These are phyloP conservation scores for Drosophila nigromelanica DNA, from an alignment of 1,140 invertebrate genomes.

Conservation along the genomic window DNA sequence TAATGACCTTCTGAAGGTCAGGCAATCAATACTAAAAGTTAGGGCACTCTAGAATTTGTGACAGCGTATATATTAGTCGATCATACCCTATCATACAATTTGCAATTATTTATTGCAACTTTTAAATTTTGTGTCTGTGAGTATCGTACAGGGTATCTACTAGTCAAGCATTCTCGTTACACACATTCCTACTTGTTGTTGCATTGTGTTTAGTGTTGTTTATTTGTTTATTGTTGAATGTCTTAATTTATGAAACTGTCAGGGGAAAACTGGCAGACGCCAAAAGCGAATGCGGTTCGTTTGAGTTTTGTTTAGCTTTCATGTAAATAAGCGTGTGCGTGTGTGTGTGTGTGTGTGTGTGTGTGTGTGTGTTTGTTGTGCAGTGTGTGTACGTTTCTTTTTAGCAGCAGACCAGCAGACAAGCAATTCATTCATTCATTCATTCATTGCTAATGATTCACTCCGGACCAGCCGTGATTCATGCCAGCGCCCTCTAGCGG, in stretches of 20 bases:
- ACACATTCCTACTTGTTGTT: conserved; percentile 14
- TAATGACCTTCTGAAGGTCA: neutral
- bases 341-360: neutral
- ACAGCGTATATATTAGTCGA: neutral
- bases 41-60: neutral
- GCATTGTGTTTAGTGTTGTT: conserved; percentile 28
- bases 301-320: conserved; percentile 45
- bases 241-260: conserved; percentile 80
- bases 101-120: too few species aligned
- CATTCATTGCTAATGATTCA: conserved; percentile 26
- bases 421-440: conserved; percentile 27
- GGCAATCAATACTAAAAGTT: neutral
- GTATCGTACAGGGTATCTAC: conserved; percentile 3
- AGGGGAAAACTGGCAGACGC: conserved; percentile 32
- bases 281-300: conserved; percentile 31
- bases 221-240: conserved; percentile 79
- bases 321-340: neutral
- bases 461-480: conserved; percentile 22
- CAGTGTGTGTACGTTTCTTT: conserved; percentile 30
- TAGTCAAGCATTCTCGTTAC: neutral
- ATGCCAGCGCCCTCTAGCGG: conserved; percentile 15
- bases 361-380: neutral
- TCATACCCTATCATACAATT: too few species aligned
- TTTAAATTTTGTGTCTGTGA: too few species aligned
- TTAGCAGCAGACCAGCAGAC: conserved; percentile 36